Evolutionary conservation across 2,797 vertebrate genomes (phyloP), one percentile per base, ranked within the genome.

Genomic region (Emydoidea blandingii): DNA sequence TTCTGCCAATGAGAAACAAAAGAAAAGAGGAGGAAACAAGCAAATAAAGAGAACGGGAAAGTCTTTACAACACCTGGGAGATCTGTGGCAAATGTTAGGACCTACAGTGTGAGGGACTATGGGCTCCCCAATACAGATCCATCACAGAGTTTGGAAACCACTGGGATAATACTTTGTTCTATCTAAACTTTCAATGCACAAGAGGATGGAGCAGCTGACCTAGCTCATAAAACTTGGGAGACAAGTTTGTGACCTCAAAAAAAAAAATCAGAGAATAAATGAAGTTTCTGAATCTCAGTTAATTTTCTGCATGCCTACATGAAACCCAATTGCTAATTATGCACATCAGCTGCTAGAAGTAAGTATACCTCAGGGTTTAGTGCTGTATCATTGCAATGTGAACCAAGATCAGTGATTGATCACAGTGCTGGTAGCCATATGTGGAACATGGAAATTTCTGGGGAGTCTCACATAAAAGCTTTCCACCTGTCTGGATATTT

Each of bases 221-320:
- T 94, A 85, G 57, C 78, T 91, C 79, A 84, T 93, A 91, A 97
- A 97, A 91, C 29, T 81, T 87, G 87, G 25, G 80, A 72, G 91
- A 53, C 57, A n/a, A 85, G 94, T 93, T 94, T 95, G 95, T 89
- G 87, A 54, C 47, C 80, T 65, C 90, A 86, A 93, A 95, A 57
- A 29, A 50, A 25, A 25, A 96, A 89, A 83, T 85, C 3, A 88
- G 52, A 86, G 9, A 44, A 80, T 91, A 95, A 83, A 59, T 83
- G 76, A 86, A 92, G 82, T 81, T 29, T n/a, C 62, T 47, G 53
- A 87, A 85, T 81, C 15, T 50, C 89, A 80, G 83, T 91, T 85
- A 80, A 2, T 62, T 88, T 85, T 25, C 47, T 49, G 47, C 23
- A 47, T 49, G 9, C 10, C 41, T 25, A 78, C 6, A 47, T 31